Percentiles rank a stretch among this genome's conserved stretches.
Conservation (phyloP, 2,113 vertebrate genomes). For the Cebidichthys violaceus region DNA sequence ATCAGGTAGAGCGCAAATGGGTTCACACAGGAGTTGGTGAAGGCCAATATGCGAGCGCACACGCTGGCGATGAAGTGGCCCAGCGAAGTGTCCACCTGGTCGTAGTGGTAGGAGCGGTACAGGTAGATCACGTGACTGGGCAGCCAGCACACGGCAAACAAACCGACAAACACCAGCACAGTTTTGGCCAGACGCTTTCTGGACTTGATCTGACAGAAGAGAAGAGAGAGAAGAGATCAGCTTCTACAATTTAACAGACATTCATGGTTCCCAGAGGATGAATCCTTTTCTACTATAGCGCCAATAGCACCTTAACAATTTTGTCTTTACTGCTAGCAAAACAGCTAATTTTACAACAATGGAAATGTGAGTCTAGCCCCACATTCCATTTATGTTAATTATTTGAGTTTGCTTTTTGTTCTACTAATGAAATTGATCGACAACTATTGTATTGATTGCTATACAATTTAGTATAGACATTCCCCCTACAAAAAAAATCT, state of each 20-base stretch:
- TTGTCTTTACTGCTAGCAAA: background rate
- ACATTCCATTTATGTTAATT: background rate
- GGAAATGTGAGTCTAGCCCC: background rate
- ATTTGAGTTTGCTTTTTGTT: background rate
- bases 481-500: background rate
- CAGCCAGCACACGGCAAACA: conserved; percentile 97
- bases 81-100: conserved; percentile 92
- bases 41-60: conserved; percentile 92
- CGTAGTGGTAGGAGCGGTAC: conserved; percentile 94
- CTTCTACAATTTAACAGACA: background rate
- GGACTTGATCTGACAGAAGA: conserved; percentile 88
- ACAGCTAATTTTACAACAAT: background rate
- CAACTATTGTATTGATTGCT: background rate
- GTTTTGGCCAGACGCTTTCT: conserved; percentile 94
- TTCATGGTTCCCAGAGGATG: background rate
- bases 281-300: background rate
- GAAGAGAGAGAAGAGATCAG: background rate
- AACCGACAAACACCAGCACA: conserved; percentile 93
- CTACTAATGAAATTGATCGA: background rate
- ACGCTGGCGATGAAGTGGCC: conserved; percentile 92
- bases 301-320: too few relatives aligned
- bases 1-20: conserved; percentile 96
- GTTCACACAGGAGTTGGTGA: conserved; percentile 96
- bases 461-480: background rate
- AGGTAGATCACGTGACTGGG: conserved; percentile 95